Evolutionary conservation across 2,113 vertebrate species (phyloP).

Genomic region (Ageneiosus marmoratus): DNA sequence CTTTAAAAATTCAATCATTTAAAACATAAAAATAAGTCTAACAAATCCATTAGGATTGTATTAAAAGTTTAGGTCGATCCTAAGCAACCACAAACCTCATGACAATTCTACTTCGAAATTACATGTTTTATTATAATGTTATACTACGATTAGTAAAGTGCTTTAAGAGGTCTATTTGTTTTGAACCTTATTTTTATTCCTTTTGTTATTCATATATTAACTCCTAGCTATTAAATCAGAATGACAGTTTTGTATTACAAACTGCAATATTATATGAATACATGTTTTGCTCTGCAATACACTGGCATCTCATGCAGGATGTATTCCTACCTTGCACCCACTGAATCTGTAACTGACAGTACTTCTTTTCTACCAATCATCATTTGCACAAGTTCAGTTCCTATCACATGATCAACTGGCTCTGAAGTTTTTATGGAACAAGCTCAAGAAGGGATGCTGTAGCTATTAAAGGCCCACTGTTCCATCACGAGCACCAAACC

Average conservation of each 20-base stretch:
- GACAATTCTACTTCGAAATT: too few species aligned
- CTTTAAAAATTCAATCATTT: background rate
- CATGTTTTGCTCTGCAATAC: background rate
- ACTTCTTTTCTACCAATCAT: background rate
- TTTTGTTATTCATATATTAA: background rate
- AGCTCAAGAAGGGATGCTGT: background rate
- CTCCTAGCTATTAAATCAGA: background rate
- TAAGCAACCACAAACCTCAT: background rate
- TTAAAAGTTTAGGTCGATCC: background rate
- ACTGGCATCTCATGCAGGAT: background rate
- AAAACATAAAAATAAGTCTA: background rate
- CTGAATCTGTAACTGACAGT: background rate
- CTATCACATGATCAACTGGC: background rate
- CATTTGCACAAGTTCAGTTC: background rate
- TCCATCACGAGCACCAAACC: background rate
- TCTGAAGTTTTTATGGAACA: constrained; percentile 3
- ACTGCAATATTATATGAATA: background rate
- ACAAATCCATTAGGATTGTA: background rate
- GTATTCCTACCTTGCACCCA: background rate
- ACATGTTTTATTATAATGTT: background rate
- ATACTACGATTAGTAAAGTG: constrained; percentile 12
- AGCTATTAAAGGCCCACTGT: background rate
- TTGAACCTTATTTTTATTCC: background rate
- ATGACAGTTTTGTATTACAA: background rate
- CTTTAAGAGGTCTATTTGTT: background rate